Evolutionary conservation across 2,888 invertebrate species (phyloP), one percentile per base, ranked within the genome.

Genomic region (Thymelicus lineola): DNA sequence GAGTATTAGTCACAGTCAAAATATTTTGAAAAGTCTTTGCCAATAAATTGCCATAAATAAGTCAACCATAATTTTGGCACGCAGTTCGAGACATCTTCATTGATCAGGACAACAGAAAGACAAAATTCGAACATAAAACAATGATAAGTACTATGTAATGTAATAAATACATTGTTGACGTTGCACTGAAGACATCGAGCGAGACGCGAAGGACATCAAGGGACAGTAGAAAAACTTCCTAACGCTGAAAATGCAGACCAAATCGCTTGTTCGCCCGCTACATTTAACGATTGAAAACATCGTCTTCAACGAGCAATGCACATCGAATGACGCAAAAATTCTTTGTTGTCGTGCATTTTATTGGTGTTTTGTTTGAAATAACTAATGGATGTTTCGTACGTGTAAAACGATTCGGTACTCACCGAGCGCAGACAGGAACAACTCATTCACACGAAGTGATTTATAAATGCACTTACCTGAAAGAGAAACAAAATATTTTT

Each of bases 391-490:
- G 63, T 69, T 69, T 58, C 36, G 69, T 58, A 50, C 6, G 57
- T 36, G 38, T 48, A 58, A 69, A 63, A 58, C 57, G 65, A 57
- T 58, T 46, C 46, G 7, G 45, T 66, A 66, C 66, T 66, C 48
- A 66, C 66, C 59, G 38, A 38, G 36, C 36, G 59, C 14, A 7
- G 59, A 66, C 38, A n/a, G 48, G 48, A 59, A 66, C 59, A 38
- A 50, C 69, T 69, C 57, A 48, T 69, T 69, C 68, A 46, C 68
- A 69, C 62, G 17, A 62, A 38, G 57, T 63, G 68, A 69, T 62
- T 69, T 63, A 69, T 68, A 62, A 68, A 57, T 38, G 67, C 62
- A 57, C 69, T 69, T 69, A 69, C 68, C 68, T 69, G 68, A 69
- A 69, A 69, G 46, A 58, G 57, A 69, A 69, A 69, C 62, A 58